Conservation (phyloP, 1,140 invertebrate species). For the Drosophila rhopaloa region DNA sequence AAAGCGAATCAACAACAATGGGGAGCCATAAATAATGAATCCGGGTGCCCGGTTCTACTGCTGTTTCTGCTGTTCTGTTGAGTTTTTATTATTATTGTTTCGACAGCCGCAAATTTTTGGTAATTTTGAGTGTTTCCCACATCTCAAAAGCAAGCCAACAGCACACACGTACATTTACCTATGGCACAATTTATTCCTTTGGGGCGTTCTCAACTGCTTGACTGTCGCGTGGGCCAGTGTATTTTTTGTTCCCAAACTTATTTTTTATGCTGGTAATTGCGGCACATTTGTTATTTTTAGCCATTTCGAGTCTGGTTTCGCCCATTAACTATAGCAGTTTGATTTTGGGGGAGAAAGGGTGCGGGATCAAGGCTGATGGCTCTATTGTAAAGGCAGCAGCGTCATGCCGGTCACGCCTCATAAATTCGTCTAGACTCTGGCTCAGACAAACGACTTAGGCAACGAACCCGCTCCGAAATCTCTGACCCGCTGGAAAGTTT, state of each 20-base stretch:
- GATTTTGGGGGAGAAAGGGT: conserved; percentile 6
- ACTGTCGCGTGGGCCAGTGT: conserved; percentile 73
- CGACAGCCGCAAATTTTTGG: conserved; percentile 53
- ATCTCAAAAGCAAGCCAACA: conserved; percentile 32
- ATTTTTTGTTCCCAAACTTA: conserved; percentile 40
- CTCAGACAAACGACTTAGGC: conserved; percentile 78
- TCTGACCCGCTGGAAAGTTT: conserved; percentile 40
- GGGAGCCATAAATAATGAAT: conserved; percentile 74
- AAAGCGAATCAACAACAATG: conserved; percentile 35
- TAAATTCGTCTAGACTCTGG: conserved; percentile 48
- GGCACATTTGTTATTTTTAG: conserved; percentile 79
- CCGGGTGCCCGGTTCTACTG: conserved; percentile 58
- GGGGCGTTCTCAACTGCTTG: conserved; percentile 60
- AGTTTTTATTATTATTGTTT: conserved; percentile 65
- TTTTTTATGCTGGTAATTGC: conserved; percentile 63
- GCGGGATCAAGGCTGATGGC: conserved; percentile 32
- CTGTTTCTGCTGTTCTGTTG: conserved; percentile 29
- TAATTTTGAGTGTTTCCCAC: conserved; percentile 80
- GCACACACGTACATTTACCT: conserved; percentile 9
- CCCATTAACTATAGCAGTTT: conserved; percentile 35
- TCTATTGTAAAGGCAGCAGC: conserved; percentile 44
- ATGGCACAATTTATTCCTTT: conserved; percentile 35
- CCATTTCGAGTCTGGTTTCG: conserved; percentile 21
- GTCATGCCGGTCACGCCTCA: conserved; percentile 54
- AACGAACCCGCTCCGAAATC: conserved; percentile 67